Conservation (phyloP, 2,888 invertebrate species). For the Zootermopsis nevadensis region DNA sequence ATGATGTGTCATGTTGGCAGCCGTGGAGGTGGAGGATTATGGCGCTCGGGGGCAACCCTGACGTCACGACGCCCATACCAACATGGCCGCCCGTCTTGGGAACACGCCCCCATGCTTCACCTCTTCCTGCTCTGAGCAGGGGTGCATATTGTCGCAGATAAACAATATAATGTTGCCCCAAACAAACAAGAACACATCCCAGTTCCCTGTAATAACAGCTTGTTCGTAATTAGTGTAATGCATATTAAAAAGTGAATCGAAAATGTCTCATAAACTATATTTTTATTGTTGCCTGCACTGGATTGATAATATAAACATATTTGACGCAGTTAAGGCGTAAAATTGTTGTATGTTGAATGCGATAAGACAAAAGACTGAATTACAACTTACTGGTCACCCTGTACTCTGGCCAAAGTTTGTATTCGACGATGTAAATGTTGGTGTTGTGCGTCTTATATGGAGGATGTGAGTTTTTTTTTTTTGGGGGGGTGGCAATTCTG, state of each 20-base stretch:
- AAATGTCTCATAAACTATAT: too few relatives aligned
- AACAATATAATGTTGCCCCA: not conserved
- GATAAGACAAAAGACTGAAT: too few relatives aligned
- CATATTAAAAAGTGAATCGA: too few relatives aligned
- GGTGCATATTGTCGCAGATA: not conserved
- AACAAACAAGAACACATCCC: not conserved
- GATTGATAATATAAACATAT: too few relatives aligned
- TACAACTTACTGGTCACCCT: too few relatives aligned
- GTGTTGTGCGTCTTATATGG: not conserved
- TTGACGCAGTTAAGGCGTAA: too few relatives aligned
- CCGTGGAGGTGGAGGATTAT: constrained; percentile 25
- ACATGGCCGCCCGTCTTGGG: constrained; percentile 39
- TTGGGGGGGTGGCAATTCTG: not conserved
- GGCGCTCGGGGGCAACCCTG: constrained; percentile 34
- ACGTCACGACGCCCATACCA: constrained; percentile 37
- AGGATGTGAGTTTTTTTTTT: too few relatives aligned
- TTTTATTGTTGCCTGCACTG: too few relatives aligned
- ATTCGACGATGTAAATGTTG: not conserved
- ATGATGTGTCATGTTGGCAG: constrained; percentile 46
- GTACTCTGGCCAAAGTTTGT: too few relatives aligned
- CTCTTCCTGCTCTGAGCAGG: not conserved
- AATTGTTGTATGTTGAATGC: too few relatives aligned
- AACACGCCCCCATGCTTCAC: constrained; percentile 29
- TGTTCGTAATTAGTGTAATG: too few relatives aligned
- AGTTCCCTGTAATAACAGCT: too few relatives aligned